These are phyloP conservation scores for Ceratosolen fusciceps DNA, from an alignment of 1,140 invertebrate genomes.

Conservation along the genomic window DNA sequence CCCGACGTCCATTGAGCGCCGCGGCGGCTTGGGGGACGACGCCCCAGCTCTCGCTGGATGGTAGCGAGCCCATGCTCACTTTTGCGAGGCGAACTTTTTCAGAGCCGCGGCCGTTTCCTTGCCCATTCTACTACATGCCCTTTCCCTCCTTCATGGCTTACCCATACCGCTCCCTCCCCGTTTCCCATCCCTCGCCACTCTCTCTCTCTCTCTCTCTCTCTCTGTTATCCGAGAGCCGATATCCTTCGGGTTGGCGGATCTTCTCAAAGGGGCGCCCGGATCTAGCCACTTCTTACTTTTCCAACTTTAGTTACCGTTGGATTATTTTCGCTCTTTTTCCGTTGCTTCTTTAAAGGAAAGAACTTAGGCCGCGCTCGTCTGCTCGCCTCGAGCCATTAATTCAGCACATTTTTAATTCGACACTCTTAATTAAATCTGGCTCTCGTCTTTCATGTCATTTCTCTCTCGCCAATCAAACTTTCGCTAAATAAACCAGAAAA, in stretches of 20 bases:
- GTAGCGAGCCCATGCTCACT: conserved; percentile 31
- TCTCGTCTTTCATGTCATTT: no score
- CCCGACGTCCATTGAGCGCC: conserved; percentile 64
- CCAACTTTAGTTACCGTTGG: background rate
- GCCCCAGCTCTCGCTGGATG: conserved; percentile 38
- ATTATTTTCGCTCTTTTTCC: background rate
- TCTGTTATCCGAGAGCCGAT: background rate
- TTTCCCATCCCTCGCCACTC: background rate
- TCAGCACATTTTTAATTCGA: background rate
- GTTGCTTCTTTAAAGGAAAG: background rate
- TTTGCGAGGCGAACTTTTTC: conserved; percentile 26
- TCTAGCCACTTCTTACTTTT: background rate
- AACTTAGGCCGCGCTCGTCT: no score
- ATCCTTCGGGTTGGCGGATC: conserved; percentile 21
- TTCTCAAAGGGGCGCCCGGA: background rate
- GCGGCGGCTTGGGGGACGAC: background rate
- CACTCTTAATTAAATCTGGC: no score
- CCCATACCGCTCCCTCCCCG: conserved; percentile 1
- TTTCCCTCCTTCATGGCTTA: background rate
- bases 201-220: no score
- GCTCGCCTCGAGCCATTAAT: background rate
- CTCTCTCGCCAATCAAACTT: no score
- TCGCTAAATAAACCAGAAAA: no score
- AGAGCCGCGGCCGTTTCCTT: background rate
- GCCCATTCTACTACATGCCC: background rate